Base-by-base conservation (phyloP, 2,888 invertebrate genomes). In the Portevinia maculata region DNA sequence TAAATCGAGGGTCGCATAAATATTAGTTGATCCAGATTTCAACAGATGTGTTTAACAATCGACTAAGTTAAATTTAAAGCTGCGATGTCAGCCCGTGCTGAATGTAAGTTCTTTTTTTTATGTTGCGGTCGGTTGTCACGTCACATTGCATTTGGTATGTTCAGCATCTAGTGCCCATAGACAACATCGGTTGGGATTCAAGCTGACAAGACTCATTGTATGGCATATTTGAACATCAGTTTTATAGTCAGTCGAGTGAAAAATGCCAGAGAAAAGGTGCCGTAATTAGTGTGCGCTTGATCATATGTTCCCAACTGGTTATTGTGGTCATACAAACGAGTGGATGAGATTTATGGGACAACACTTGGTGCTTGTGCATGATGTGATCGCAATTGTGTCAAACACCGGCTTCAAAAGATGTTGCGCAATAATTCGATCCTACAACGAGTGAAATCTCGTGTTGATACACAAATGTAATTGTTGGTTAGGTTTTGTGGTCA, bases 121-220 rank as follows among this genome's bases (percentile, higher is more conserved):
- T 53, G 55, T 67, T 83, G 78, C 52, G 78, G 83, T 78, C 37
- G 78, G 67, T 73, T 73, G 78, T 83, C 71, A 83, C 67, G 78
- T 73, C 83, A 83, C 41, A 71, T 83, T 73, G 60, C 50, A 83
- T 83, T 81, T 13, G 41, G 62, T 59, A 52, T n/a, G 39, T 37
- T 64, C 41, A 69, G 48, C 60, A 67, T 79, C 71, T 62, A 67
- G 67, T 83, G 78, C 34, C 39, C 71, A 78, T 78, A 78, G 83
- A 73, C 78, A 78, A 67, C 78, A 78, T 83, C 83, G 41, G 78
- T 73, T 78, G 71, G 41, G 44, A 83, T 83, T 67, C 73, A 70
- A 28, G 17, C 62, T 62, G 83, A 73, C 83, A 52, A 44, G 44
- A 62, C 59, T 50, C 78, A 73, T 78, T 83, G 70, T 62, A 15